Base-by-base conservation (phyloP, 2,113 vertebrate genomes). In the Lethenteron camtschaticum region DNA sequence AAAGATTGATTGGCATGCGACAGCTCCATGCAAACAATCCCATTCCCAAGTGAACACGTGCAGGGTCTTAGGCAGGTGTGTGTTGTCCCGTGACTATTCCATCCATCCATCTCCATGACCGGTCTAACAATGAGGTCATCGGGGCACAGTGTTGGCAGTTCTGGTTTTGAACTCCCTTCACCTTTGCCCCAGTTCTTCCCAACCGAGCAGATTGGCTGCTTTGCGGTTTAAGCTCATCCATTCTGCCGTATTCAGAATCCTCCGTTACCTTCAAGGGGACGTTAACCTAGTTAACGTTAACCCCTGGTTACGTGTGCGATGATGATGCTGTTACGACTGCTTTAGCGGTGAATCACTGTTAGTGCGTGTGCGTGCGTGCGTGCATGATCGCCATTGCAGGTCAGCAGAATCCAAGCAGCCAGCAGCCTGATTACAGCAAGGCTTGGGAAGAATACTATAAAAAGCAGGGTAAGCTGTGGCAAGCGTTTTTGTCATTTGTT, bases 361-460 rank as follows among this genome's bases (percentile, higher is more conserved):
- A 10, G 12, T 1, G 6, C 2, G 3, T 20, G 4, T 69, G 41
- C 68, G 18, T 55, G 58, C 6, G 2, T 9, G 58, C 6, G 2
- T 9, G 9, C 5, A 2, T 57, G 60, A 12, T 20, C 70, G 18
- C 16, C 4, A 24, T 72, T 58, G 10, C 73, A 81, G 80, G 80
- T 75, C 80, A 81, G 72, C 80, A 81, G 75, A 78, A 78, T 4
- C 70, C 57, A 79, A 24, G 78, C 0, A 78, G 77, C 6, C 80
- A 81, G 71, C 80, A 81, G 72, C 80, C 80, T 0, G 78, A 82
- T 75, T 82, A 82, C 71, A 82, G 79, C 2, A 82, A 82, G 74
- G 80, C 80, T 68, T 82, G 80, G 80, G 80, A 82, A 68, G 80
- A 82, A 56, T 82, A 82, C 75, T 82, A 82, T 72, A 82, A 82